phyloP scores from a whole-genome alignment of 2,888 invertebrate genomes.

The Spodoptera exigua region DNA sequence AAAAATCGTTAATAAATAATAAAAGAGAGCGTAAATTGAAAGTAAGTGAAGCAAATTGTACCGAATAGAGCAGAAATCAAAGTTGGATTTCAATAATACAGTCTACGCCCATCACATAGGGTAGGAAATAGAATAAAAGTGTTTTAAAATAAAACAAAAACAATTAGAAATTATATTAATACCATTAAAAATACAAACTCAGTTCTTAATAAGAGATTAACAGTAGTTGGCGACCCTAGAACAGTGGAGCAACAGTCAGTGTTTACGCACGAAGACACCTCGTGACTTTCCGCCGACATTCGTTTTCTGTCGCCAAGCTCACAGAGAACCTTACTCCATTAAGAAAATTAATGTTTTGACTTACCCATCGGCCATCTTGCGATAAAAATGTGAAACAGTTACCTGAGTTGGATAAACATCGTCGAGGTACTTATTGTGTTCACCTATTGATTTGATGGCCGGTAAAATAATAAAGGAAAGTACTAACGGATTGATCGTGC shows the following conservation, averaged over 20 bases:
- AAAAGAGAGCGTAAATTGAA: no score
- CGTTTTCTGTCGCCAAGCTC: slow-evolving; percentile 79
- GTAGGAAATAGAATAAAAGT: no score
- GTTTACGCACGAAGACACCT: slow-evolving; percentile 84
- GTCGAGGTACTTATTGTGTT: slow-evolving; percentile 12
- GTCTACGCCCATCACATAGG: no score
- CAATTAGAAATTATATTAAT: no score
- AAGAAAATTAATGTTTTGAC: slow-evolving; percentile 89
- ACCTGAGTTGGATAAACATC: slow-evolving; percentile 27
- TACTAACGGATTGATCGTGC: slow-evolving; percentile 23
- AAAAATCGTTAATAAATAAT: no score
- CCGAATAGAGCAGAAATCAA: no score
- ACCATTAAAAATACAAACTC: no score
- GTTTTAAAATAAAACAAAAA: no score
- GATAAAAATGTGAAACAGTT: slow-evolving; percentile 60
- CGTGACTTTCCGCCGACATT: slow-evolving; percentile 69
- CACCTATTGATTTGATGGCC: slow-evolving; percentile 37
- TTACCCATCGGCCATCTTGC: slow-evolving; percentile 71
- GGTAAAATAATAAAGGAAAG: slow-evolving; percentile 8
- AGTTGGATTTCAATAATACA: no score
- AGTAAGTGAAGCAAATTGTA: no score
- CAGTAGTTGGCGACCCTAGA: slow-evolving; percentile 37
- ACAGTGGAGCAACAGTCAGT: slow-evolving; percentile 74
- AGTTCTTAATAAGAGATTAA: neutral
- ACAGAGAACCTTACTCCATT: slow-evolving; percentile 86